Evolutionary conservation across 2,113 vertebrate genomes (phyloP).

Genomic region (Dendropsophus ebraccatus): DNA sequence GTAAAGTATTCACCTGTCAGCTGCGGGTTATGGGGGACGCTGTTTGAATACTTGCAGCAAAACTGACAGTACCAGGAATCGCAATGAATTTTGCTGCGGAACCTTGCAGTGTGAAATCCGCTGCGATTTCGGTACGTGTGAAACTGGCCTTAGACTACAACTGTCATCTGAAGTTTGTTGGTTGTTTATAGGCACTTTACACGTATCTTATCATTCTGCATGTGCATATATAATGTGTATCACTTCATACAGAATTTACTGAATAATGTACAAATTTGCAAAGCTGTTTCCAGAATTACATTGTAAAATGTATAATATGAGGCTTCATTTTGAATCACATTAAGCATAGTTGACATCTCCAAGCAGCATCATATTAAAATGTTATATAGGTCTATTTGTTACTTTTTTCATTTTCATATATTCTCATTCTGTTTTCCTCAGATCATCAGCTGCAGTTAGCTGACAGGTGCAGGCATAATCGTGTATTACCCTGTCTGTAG

Average conservation of each 20-base stretch:
- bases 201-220: not conserved
- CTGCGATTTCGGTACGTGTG: too few relatives aligned
- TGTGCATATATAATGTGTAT: not conserved
- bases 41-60: too few relatives aligned
- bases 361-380: conserved; percentile 66
- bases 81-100: too few relatives aligned
- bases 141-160: too few relatives aligned
- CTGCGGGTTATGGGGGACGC: too few relatives aligned
- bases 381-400: conserved; percentile 69
- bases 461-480: conserved; percentile 73
- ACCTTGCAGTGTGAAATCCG: too few relatives aligned
- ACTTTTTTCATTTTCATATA: conserved; percentile 68
- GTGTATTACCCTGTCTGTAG: conserved; percentile 70
- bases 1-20: too few relatives aligned
- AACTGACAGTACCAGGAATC: too few relatives aligned
- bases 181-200: not conserved
- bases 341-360: conserved; percentile 68
- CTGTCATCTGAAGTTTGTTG: not conserved
- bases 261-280: conserved; percentile 1
- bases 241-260: not conserved
- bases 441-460: conserved; percentile 69
- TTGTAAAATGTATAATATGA: not conserved
- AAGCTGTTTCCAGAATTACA: not conserved
- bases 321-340: conserved; percentile 59
- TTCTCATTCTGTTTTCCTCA: conserved; percentile 71